These are phyloP conservation scores for Buphagus erythrorhynchus DNA, from an alignment of 2,797 vertebrate species.

Conservation along the genomic window DNA sequence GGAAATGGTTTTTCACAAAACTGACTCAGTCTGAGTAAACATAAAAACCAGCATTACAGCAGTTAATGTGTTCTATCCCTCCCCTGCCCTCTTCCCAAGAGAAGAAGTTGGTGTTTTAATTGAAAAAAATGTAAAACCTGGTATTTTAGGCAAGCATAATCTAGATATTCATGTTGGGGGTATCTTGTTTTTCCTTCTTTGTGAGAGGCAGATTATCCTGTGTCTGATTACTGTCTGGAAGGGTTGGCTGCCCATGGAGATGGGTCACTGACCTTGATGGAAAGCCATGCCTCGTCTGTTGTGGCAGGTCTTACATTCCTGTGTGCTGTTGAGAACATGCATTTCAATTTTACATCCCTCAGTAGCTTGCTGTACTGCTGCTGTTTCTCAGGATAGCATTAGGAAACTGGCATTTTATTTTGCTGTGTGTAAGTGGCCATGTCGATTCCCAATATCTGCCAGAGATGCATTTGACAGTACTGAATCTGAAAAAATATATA, in stretches of 20 bases:
- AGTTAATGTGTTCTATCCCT: neutral
- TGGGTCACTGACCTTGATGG: neutral
- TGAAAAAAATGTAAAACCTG: neutral
- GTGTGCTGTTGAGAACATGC: neutral
- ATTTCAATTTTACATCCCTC: neutral
- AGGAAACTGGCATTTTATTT: neutral
- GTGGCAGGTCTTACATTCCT: neutral
- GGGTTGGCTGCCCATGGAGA: neutral
- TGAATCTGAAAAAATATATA: neutral
- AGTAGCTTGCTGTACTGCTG: neutral
- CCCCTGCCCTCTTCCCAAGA: neutral
- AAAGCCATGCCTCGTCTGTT: neutral
- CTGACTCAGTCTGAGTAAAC: neutral
- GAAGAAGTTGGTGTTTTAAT: neutral
- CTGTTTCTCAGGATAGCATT: neutral
- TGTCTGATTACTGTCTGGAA: neutral
- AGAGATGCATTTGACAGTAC: neutral
- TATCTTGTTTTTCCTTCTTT: neutral
- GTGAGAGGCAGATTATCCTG: neutral
- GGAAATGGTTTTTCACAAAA: neutral
- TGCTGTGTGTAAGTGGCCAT: neutral
- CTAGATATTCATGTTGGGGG: neutral
- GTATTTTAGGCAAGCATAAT: neutral
- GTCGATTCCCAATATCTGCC: neutral
- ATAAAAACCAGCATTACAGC: neutral